These are phyloP conservation scores for Prorops nasuta DNA, from an alignment of 1,140 invertebrate genomes.

Conservation along the genomic window DNA sequence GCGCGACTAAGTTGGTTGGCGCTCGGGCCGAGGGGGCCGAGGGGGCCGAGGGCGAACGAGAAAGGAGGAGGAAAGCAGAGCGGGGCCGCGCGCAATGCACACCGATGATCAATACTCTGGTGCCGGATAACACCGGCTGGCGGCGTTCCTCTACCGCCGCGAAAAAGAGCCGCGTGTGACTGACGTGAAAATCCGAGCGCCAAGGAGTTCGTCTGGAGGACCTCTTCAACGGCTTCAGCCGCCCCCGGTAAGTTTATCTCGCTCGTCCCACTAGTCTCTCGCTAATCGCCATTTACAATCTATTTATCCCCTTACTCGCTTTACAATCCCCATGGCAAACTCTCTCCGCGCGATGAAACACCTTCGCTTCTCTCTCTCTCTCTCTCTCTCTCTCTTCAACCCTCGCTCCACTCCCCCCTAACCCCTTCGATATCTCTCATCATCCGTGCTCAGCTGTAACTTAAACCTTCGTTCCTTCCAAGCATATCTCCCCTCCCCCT, in stretches of 20 bases:
- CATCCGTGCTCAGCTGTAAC: no score
- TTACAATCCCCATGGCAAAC: background rate
- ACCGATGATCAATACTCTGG: slow-evolving; percentile 45
- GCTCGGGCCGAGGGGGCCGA: no score
- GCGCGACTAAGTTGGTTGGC: no score
- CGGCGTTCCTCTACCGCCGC: slow-evolving; percentile 23
- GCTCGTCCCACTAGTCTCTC: background rate
- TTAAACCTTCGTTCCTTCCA: no score
- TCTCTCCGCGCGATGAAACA: background rate
- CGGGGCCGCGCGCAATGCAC: no score
- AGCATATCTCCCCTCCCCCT: no score
- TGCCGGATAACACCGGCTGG: slow-evolving; percentile 20
- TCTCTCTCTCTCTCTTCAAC: no score
- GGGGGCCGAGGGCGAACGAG: no score
- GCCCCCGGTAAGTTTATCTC: background rate
- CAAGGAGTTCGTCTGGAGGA: slow-evolving; percentile 10
- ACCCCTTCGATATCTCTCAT: no score
- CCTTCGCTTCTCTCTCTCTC: no score
- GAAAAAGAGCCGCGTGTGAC: slow-evolving; percentile 18
- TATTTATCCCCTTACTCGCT: background rate
- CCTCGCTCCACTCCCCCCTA: no score
- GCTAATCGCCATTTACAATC: no score
- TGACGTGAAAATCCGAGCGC: background rate
- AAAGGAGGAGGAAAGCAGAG: slow-evolving; percentile 15
- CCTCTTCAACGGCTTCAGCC: slow-evolving; percentile 6